Percentiles rank a stretch among this genome's conserved stretches.
These are phyloP conservation scores for Gastrophryne carolinensis DNA, from an alignment of 2,797 vertebrate genomes.

Conservation along the genomic window DNA sequence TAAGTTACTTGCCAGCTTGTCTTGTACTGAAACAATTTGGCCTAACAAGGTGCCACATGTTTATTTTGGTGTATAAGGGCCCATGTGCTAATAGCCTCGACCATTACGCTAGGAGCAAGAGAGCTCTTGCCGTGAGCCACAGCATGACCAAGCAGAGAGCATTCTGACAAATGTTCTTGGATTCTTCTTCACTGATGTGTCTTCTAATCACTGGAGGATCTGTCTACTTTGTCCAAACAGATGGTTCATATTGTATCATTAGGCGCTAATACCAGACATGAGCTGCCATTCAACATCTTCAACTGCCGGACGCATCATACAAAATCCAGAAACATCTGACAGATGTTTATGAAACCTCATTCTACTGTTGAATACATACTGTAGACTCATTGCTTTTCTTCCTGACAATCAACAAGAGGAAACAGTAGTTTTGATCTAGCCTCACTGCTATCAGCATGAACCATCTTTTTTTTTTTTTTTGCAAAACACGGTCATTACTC, in stretches of 20 bases:
- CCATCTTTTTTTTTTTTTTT: background rate
- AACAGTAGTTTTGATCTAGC: constrained; percentile 9
- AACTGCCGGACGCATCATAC: constrained; percentile 27
- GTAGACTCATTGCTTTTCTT: constrained; percentile 15
- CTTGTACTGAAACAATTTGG: too few species aligned
- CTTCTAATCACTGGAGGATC: constrained; percentile 32
- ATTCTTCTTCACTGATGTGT: constrained; percentile 26
- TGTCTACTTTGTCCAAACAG: constrained; percentile 39
- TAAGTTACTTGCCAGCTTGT: too few species aligned
- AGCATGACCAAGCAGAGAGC: background rate
- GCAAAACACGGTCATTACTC: constrained; percentile 14
- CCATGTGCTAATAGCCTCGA: too few species aligned
- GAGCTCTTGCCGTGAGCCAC: constrained; percentile 1
- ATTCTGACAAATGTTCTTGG: constrained; percentile 22
- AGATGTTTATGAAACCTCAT: constrained; percentile 29
- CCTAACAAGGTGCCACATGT: too few species aligned
- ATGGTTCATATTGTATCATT: constrained; percentile 36
- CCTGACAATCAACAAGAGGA: background rate
- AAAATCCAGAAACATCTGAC: constrained; percentile 44
- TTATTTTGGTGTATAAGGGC: too few species aligned
- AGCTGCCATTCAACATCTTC: constrained; percentile 3
- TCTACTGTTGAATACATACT: constrained; percentile 5
- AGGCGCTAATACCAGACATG: constrained; percentile 21
- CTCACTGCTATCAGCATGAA: background rate
- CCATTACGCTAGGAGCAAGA: too few species aligned